A percentile compares a stretch with the other conserved stretches of the same genome.
Evolutionary conservation across 2,797 vertebrate species (phyloP).

Genomic region (Cirrhinus molitorella): DNA sequence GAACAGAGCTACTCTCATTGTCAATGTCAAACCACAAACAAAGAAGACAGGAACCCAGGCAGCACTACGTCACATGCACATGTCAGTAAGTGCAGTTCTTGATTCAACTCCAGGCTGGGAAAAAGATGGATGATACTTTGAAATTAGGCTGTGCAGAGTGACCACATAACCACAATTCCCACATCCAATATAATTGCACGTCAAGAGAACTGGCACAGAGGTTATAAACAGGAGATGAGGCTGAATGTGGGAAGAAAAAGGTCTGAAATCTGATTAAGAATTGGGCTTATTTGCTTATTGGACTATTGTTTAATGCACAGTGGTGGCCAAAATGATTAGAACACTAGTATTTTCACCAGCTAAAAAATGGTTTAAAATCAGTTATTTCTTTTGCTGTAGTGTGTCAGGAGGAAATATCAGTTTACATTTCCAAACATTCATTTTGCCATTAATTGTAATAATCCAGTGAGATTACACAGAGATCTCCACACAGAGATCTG

Average conservation of each 20-base stretch:
- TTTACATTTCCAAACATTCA: too few relatives aligned
- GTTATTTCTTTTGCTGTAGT: too few relatives aligned
- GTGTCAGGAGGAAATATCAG: too few relatives aligned
- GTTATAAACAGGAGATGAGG: neutral
- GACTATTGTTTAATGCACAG: neutral
- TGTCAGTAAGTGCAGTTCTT: constrained; percentile 25
- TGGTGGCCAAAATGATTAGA: too few relatives aligned
- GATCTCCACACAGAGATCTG: too few relatives aligned
- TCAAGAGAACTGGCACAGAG: neutral
- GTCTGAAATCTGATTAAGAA: neutral
- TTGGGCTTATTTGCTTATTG: neutral
- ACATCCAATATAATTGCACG: neutral
- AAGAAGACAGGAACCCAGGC: constrained; percentile 48
- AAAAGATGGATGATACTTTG: constrained; percentile 20
- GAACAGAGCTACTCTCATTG: constrained; percentile 63
- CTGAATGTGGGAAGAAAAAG: neutral
- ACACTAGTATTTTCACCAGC: too few relatives aligned
- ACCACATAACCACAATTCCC: constrained; percentile 27
- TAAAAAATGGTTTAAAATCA: too few relatives aligned
- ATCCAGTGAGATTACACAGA: too few relatives aligned
- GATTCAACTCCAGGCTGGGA: constrained; percentile 27
- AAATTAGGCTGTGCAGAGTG: neutral
- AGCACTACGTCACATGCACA: constrained; percentile 47
- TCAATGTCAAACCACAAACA: constrained; percentile 61
- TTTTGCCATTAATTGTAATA: too few relatives aligned